Evolutionary conservation across 2,888 invertebrate genomes (phyloP), one percentile per base, ranked within the genome.

Genomic region (Lypha dubia): DNA sequence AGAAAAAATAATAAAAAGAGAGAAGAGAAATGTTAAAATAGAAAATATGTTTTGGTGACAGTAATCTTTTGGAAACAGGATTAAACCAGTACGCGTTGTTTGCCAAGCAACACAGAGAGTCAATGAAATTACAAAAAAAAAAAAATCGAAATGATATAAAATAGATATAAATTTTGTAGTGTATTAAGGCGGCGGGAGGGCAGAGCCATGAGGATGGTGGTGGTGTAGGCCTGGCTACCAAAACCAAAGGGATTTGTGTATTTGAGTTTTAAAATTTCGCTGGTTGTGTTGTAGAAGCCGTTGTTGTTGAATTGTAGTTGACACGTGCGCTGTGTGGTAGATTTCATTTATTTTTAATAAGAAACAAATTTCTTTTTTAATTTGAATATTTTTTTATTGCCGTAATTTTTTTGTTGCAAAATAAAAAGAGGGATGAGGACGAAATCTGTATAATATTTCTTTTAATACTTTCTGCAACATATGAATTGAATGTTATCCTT

Each of bases 11-110:
- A 44, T 20, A 6, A 35, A 35, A n/a, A 56, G 8, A 46, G 0
- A 41, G 24, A 17, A 56, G 53, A 74, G 38, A 70, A 51, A 63
- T 46, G 67, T 51, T 67, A 51, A 74, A 67, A 74, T 67, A 38
- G 60, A 77, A 88, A 91, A 91, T 91, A 91, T 92, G 91, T 92
- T 92, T 92, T 92, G 90, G 91, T 92, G 92, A 92, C 92, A 92
- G 90, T 92, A 92, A 92, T 92, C 92, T 90, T 88, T 87, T 88
- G 88, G 88, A 89, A 89, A 88, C 88, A 88, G 91, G 92, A 92
- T 92, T 92, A 92, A 84, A 68, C 68, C 87, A 88, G 86, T 88
- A 87, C 88, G n/a, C n/a, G 88, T 76, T 88, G 77, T 75, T 75
- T 70, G 63, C 46, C 63, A 75, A n/a, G n/a, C n/a, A n/a, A 71